Conservation (phyloP, 2,888 invertebrate species). For the Ferdinandea cuprea region DNA sequence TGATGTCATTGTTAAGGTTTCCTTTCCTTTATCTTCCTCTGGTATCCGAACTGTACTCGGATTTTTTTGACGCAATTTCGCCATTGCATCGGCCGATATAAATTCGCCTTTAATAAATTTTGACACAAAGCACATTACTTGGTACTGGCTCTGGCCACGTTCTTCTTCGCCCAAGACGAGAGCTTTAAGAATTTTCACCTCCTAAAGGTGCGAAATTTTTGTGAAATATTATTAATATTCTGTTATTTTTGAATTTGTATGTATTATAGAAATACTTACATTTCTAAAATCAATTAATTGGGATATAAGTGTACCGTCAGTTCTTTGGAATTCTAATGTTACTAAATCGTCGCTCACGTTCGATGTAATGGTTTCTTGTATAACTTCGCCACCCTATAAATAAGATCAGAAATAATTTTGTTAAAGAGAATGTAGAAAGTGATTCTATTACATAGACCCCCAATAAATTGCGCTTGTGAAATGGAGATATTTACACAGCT, state of each 20-base stretch:
- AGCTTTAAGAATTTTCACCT: constrained; percentile 95
- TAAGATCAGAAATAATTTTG: not conserved
- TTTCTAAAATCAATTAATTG: constrained; percentile 97
- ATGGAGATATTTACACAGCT: too few relatives aligned
- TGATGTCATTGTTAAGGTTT: constrained; percentile 92
- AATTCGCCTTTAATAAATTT: constrained; percentile 96
- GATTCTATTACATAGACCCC: too few relatives aligned
- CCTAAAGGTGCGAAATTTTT: constrained; percentile 85
- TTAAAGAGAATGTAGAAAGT: not conserved
- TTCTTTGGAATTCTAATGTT: constrained; percentile 93
- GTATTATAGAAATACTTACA: constrained; percentile 86
- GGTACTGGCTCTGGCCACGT: constrained; percentile 93
- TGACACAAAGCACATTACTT: constrained; percentile 95
- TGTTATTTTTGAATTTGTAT: not conserved
- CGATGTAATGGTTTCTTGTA: constrained; percentile 95
- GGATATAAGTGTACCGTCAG: constrained; percentile 95
- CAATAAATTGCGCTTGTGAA: too few relatives aligned
- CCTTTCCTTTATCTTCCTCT: constrained; percentile 94
- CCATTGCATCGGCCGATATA: constrained; percentile 98
- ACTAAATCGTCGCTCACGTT: constrained; percentile 96
- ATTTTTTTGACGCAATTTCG: constrained; percentile 95
- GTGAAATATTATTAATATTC: not conserved
- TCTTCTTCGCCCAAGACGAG: constrained; percentile 96
- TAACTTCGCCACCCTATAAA: constrained; percentile 94
- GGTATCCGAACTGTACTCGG: constrained; percentile 94